These are phyloP conservation scores for Gymnogyps californianus DNA, from an alignment of 2,113 vertebrate genomes.

Conservation along the genomic window DNA sequence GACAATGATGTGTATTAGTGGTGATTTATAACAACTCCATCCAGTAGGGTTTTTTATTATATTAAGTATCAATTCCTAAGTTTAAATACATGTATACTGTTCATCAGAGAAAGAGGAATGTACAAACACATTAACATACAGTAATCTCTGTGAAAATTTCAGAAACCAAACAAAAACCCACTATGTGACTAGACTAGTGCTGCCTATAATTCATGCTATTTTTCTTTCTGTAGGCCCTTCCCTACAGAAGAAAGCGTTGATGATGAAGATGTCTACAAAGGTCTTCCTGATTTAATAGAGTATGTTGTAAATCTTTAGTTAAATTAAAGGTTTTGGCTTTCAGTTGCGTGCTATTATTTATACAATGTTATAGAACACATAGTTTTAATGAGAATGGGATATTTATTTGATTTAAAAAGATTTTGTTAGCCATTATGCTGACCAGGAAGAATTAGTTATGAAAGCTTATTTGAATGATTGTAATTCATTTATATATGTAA, in stretches of 20 bases:
- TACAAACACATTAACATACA: neutral
- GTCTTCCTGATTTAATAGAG: conserved; percentile 95
- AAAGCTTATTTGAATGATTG: neutral
- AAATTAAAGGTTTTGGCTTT: neutral
- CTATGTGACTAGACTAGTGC: neutral
- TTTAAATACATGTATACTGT: neutral
- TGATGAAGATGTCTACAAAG: conserved; percentile 94
- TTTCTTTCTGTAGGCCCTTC: conserved; percentile 78
- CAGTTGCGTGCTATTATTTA: neutral
- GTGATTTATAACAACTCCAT: neutral
- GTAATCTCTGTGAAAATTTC: neutral
- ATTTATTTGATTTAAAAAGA: neutral
- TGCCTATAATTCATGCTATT: neutral
- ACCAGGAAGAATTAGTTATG: neutral
- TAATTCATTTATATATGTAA: neutral
- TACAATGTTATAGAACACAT: neutral
- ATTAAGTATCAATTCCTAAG: neutral
- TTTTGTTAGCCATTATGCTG: neutral
- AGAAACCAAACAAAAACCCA: neutral
- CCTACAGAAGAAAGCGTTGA: conserved; percentile 91
- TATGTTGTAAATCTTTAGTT: conserved; percentile 67
- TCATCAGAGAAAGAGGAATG: neutral
- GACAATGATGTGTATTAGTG: neutral
- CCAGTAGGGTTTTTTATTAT: neutral
- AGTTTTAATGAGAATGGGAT: neutral